Evolutionary conservation across 1,140 invertebrate genomes (phyloP).

Genomic region (Galendromus occidentalis): DNA sequence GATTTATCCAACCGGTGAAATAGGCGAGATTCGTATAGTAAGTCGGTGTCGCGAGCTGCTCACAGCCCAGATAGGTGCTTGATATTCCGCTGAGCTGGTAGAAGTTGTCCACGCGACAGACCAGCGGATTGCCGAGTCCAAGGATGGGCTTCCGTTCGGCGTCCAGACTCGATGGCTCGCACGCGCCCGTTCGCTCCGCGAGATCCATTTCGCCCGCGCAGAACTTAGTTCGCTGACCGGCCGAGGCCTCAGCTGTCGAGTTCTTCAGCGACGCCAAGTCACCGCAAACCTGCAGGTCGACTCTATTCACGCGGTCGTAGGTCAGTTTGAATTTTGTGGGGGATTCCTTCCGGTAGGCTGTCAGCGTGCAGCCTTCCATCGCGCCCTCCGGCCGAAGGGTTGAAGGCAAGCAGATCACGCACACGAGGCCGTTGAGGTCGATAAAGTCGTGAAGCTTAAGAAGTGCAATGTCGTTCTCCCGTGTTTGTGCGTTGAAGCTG

Average conservation of each 20-base stretch:
- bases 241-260: not conserved
- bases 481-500: not conserved
- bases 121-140: not conserved
- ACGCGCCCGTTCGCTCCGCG: not conserved
- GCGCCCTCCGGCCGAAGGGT: not conserved
- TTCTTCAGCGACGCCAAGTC: not conserved
- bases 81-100: conserved; percentile 1
- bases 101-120: conserved; percentile 1
- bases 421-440: conserved; percentile 3
- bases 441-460: conserved; percentile 4
- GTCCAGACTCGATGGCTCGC: not conserved
- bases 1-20: conserved; percentile 9
- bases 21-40: not conserved
- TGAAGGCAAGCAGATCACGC: not conserved
- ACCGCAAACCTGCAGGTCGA: not conserved
- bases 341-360: not conserved
- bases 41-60: not conserved
- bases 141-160: not conserved
- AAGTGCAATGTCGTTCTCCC: not conserved
- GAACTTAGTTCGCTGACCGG: not conserved
- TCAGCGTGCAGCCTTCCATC: not conserved
- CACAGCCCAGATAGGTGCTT: not conserved
- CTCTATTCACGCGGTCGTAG: not conserved
- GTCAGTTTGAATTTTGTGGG: not conserved
- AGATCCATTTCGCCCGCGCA: not conserved